These are phyloP conservation scores for Pogonocherus hispidulus DNA, from an alignment of 2,888 invertebrate genomes.

Conservation along the genomic window DNA sequence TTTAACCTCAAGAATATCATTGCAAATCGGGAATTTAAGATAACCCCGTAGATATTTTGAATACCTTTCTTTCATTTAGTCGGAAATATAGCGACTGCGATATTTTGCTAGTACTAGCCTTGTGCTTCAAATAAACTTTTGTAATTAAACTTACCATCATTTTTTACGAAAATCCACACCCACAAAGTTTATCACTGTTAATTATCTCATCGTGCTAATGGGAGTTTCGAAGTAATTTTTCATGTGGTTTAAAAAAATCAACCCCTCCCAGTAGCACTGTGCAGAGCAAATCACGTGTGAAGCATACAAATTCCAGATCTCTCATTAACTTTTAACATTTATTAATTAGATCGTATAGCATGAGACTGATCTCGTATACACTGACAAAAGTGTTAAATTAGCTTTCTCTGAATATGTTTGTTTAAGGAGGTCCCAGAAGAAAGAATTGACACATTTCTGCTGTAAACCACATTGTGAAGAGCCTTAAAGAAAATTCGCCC, in stretches of 20 bases:
- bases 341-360: constrained; percentile 25
- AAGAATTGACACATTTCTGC: too few species aligned
- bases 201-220: not conserved
- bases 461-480: too few species aligned
- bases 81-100: not conserved
- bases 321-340: constrained; percentile 19
- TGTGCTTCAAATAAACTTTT: not conserved
- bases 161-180: not conserved
- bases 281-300: constrained; percentile 6
- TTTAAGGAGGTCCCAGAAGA: too few species aligned
- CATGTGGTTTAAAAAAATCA: not conserved
- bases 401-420: too few species aligned
- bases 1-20: too few species aligned
- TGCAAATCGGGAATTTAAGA: too few species aligned
- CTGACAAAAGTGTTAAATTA: too few species aligned
- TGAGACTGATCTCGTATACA: too few species aligned
- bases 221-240: not conserved
- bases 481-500: too few species aligned
- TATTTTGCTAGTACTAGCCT: not conserved
- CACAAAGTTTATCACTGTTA: not conserved
- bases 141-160: not conserved
- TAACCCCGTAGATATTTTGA: too few species aligned
- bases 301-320: constrained; percentile 12
- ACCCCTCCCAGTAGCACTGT: not conserved
- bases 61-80: not conserved